Evolutionary conservation across 1,140 invertebrate species (phyloP).

Genomic region (Drosophila suzukii): DNA sequence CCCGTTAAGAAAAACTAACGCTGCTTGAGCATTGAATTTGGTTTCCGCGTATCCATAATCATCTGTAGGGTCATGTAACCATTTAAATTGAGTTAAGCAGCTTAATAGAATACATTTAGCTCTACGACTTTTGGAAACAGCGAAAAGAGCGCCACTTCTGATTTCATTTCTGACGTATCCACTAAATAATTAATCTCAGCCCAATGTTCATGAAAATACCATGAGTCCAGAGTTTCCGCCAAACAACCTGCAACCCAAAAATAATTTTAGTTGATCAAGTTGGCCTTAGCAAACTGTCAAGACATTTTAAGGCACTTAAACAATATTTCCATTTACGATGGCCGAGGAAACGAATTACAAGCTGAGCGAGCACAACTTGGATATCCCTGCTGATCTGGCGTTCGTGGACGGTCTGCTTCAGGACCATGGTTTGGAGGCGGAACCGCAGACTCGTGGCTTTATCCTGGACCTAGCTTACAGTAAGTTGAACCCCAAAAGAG

Average conservation of each 20-base stretch:
- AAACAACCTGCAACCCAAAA: neutral
- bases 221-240: too few species aligned
- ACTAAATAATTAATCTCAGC: too few species aligned
- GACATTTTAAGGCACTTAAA: neutral
- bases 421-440: neutral
- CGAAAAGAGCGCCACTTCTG: too few species aligned
- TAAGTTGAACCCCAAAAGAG: neutral
- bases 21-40: too few species aligned
- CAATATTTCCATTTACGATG: neutral
- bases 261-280: neutral
- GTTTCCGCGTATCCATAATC: too few species aligned
- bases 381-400: neutral
- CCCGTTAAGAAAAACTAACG: too few species aligned
- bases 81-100: too few species aligned
- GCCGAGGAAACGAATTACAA: neutral
- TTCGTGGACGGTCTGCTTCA: neutral
- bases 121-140: too few species aligned
- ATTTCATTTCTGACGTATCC: too few species aligned
- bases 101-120: too few species aligned
- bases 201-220: too few species aligned
- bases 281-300: neutral
- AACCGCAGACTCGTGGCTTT: neutral
- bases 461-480: conserved; percentile 14
- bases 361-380: neutral
- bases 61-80: too few species aligned